Conservation (phyloP, 2,113 vertebrate species). For the Apteryx mantelli region DNA sequence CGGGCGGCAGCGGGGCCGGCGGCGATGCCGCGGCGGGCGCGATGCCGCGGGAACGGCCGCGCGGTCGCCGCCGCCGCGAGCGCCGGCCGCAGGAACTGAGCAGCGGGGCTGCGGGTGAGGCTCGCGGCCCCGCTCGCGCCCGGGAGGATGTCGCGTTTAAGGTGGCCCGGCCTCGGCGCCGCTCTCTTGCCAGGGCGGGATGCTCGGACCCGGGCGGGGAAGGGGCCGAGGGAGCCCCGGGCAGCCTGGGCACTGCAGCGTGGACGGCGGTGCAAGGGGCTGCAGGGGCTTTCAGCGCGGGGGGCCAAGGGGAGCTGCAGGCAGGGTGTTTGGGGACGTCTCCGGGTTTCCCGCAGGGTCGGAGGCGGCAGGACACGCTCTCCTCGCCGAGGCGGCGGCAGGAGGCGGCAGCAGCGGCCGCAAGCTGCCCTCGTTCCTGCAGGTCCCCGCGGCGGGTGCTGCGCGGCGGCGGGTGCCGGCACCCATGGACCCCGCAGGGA, state of each 20-base stretch:
- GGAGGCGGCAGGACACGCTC: too few relatives aligned
- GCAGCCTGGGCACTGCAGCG: too few relatives aligned
- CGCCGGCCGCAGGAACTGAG: background rate
- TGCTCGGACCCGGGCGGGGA: background rate
- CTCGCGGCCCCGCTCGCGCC: background rate
- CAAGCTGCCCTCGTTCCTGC: too few relatives aligned
- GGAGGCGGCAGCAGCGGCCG: too few relatives aligned
- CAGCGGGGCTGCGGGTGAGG: background rate
- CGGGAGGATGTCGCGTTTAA: slow-evolving; percentile 36
- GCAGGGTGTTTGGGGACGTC: background rate
- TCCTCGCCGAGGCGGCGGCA: too few relatives aligned
- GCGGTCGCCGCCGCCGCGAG: background rate
- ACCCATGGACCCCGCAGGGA: too few relatives aligned
- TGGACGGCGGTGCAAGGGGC: background rate
- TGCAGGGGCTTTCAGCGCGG: too few relatives aligned
- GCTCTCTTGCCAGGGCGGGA: background rate
- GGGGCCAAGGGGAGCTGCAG: background rate
- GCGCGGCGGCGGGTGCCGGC: too few relatives aligned
- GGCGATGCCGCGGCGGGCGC: background rate
- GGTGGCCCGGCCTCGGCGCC: background rate
- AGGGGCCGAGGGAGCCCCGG: background rate
- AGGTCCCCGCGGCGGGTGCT: too few relatives aligned
- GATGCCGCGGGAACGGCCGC: too few relatives aligned
- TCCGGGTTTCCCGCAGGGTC: background rate
- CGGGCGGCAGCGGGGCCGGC: background rate